A percentile compares a stretch with the other conserved stretches of the same genome.
These are phyloP conservation scores for Anthonomus grandis DNA, from an alignment of 1,140 invertebrate genomes.

Conservation along the genomic window DNA sequence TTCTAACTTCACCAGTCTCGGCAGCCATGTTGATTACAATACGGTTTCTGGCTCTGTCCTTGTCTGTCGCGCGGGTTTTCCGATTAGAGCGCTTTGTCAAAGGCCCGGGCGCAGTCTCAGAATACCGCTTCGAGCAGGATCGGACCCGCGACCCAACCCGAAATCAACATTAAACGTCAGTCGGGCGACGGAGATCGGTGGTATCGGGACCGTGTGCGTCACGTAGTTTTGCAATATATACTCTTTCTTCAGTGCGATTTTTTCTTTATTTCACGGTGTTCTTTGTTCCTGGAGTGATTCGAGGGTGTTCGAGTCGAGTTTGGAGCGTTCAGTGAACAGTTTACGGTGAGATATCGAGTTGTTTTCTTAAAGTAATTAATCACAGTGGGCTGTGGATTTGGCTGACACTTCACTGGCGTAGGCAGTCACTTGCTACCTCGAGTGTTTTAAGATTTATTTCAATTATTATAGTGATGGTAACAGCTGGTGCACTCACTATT, in stretches of 20 bases:
- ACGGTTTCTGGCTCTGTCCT: slow-evolving; percentile 14
- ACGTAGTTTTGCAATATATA: not conserved
- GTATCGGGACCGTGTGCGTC: slow-evolving; percentile 5
- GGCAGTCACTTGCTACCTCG: slow-evolving; percentile 16
- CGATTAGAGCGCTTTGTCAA: slow-evolving; percentile 12
- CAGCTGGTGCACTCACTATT: no score
- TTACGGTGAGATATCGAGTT: not conserved
- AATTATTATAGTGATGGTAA: no score
- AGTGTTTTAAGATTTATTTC: not conserved
- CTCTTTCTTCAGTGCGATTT: slow-evolving; percentile 7
- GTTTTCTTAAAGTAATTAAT: slow-evolving; percentile 18
- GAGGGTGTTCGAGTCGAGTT: not conserved
- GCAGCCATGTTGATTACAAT: slow-evolving; percentile 24
- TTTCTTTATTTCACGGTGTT: not conserved
- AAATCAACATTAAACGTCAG: slow-evolving; percentile 20
- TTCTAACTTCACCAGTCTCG: slow-evolving; percentile 16
- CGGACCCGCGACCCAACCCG: slow-evolving; percentile 25
- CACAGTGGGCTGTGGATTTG: slow-evolving; percentile 24
- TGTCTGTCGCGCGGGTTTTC: slow-evolving; percentile 11
- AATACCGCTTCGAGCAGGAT: slow-evolving; percentile 14
- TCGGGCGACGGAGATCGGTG: not conserved
- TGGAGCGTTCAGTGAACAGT: not conserved
- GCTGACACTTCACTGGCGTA: slow-evolving; percentile 25
- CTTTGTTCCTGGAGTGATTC: no score
- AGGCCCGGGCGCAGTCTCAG: slow-evolving; percentile 1